These are phyloP conservation scores for Cheirogaleus medius DNA, from an alignment of 2,113 vertebrate species.

Conservation along the genomic window DNA sequence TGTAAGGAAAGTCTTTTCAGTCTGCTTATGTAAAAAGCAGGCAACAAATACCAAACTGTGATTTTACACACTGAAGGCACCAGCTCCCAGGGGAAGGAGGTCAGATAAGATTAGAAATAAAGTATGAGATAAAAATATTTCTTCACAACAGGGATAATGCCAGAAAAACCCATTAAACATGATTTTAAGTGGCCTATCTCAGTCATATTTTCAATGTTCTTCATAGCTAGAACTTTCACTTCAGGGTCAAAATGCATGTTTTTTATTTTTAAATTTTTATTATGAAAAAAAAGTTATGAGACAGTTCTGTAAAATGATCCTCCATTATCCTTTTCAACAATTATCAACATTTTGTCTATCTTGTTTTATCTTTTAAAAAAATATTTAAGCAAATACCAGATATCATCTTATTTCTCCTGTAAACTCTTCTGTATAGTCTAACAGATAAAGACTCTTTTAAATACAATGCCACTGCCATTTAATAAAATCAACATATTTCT, in stretches of 20 bases:
- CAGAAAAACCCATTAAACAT: neutral
- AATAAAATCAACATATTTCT: neutral
- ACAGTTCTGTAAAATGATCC: neutral
- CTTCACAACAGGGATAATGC: neutral
- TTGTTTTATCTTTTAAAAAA: neutral
- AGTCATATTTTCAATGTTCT: accelerated
- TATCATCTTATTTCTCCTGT: neutral
- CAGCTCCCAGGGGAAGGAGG: neutral
- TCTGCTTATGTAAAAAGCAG: neutral
- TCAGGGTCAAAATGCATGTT: neutral
- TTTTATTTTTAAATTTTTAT: neutral
- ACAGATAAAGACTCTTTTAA: neutral
- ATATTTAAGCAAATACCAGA: neutral
- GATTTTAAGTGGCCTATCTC: neutral
- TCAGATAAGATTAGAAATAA: neutral
- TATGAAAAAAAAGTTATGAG: neutral
- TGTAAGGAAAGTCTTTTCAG: neutral
- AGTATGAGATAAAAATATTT: neutral
- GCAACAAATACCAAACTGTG: neutral
- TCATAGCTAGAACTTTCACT: neutral
- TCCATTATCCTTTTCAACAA: neutral
- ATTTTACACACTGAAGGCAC: neutral
- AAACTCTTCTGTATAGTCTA: neutral
- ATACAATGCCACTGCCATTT: neutral
- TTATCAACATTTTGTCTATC: neutral